Base-by-base conservation (phyloP, 2,888 invertebrate species). In the Leptopterna dolabrata region DNA sequence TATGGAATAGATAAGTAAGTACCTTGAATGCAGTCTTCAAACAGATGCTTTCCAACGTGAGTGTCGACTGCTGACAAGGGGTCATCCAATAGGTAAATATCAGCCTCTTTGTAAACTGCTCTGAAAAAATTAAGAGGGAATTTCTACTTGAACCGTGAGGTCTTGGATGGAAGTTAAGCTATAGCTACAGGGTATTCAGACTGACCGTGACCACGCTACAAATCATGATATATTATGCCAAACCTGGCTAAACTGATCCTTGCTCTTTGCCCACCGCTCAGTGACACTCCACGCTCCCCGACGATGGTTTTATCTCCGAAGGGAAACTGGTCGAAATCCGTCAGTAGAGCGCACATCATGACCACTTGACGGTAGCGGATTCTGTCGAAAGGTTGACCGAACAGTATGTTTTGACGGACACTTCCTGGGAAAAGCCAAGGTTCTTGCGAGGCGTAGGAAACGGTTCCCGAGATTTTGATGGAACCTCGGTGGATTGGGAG, bases 341-440 rank as follows among this genome's bases (percentile, higher is more conserved):
- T 92, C 91, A 95, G 94, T 88, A 96, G 93, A 16, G 95, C 95
- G 91, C 96, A 96, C 0, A 94, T 94, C 85, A 94, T 93, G 0
- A 97, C 92, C 55, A 95, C 95, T 88, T 47, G 51, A 91, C 93
- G 95, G 91, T 93, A 95, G 19, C 94, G 93, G 30, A 94, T 93
- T 30, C 94, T 93, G 90, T 95, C 95, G 94, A 94, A 95, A 89
- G 94, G 93, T 91, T 94, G 94, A 0, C 98, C 98, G 92, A 99
- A 99, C 0, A 98, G 92, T 89, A 99, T 97, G 92, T 99, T 99
- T 91, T 98, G 97, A 11, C 97, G 93, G 0, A 99, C 95, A 88
- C 96, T 96, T 91, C 95, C 95, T 82, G 95, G 95, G 91, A 96
- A 96, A 0, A 96, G 91, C 97, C 97, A 98, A 0, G 98, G 96